These are phyloP conservation scores for Drosophila limbata DNA, from an alignment of 2,888 invertebrate genomes.

Conservation along the genomic window DNA sequence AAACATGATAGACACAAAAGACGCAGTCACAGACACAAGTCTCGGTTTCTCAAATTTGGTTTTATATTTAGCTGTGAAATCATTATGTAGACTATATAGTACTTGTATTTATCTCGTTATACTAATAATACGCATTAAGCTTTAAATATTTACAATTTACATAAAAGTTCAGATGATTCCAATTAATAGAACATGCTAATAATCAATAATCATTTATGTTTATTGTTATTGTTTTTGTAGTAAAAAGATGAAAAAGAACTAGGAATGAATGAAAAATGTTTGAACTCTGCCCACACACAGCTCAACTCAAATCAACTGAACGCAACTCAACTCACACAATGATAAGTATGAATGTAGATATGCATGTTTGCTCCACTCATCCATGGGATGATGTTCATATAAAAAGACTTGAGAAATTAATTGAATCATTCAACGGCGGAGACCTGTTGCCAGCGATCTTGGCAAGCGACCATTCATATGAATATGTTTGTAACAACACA, in stretches of 20 bases:
- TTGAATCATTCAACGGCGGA: conserved; percentile 79
- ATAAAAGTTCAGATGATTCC: conserved; percentile 6
- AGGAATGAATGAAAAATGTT: conserved; percentile 44
- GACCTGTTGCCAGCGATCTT: conserved; percentile 78
- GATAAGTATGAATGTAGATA: conserved; percentile 4
- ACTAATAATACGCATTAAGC: conserved; percentile 31
- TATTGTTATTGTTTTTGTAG: conserved; percentile 32
- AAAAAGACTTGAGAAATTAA: conserved; percentile 79
- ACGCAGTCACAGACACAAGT: conserved; percentile 50
- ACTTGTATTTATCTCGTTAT: conserved; percentile 27
- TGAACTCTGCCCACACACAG: conserved; percentile 45
- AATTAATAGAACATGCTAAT: conserved; percentile 55
- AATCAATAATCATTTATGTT: conserved; percentile 52
- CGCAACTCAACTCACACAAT: not conserved
- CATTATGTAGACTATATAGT: conserved; percentile 45
- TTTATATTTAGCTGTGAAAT: conserved; percentile 72
- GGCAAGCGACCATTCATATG: conserved; percentile 56
- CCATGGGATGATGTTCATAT: conserved; percentile 66
- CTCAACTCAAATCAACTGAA: too few relatives aligned
- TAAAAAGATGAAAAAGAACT: conserved; percentile 5
- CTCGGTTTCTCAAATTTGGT: conserved; percentile 42
- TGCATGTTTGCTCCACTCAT: conserved; percentile 60
- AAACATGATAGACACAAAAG: conserved; percentile 65
- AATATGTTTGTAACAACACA: conserved; percentile 20
- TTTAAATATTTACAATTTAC: conserved; percentile 28